phyloP scores from a whole-genome alignment of 2,113 vertebrate species.

The human (Homo sapiens) region GRCh38 chr6:36606501-36607000 shows the following conservation, averaged over 20 bases:
- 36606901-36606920: neutral
- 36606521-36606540: too few relatives aligned
- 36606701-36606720: neutral
- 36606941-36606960: neutral
- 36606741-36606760: neutral
- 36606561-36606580: neutral
- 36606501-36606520: neutral
- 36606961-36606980: slow-evolving; percentile 24
- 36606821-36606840: accelerated
- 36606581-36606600: neutral
- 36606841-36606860: neutral
- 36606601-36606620: neutral
- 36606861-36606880: neutral
- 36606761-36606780: neutral
- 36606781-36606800: neutral
- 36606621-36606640: neutral
- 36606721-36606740: neutral
- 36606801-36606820: neutral
- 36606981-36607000: neutral
- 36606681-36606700: neutral
- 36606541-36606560: neutral
- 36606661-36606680: neutral
- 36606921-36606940: neutral
- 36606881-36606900: neutral
- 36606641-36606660: neutral